Evolutionary conservation across 2,888 invertebrate genomes (phyloP).

Genomic region (Shargacucullia verbasci): DNA sequence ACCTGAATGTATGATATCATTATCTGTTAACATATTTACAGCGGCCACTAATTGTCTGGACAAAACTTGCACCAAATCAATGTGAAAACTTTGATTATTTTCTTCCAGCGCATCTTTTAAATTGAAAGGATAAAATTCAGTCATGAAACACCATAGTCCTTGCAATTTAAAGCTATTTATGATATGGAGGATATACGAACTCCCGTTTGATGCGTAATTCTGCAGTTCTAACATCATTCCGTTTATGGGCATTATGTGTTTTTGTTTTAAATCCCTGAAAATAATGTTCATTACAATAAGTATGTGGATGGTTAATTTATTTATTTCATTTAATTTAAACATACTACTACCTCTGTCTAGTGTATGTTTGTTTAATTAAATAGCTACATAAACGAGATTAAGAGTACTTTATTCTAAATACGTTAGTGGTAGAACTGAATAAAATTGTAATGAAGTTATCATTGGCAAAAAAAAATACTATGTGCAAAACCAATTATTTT

Average conservation of each 20-base stretch:
- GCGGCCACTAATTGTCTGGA: constrained; percentile 72
- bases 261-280: constrained; percentile 10
- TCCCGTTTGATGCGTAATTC: constrained; percentile 55
- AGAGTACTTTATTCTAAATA: too few species aligned
- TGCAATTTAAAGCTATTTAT: constrained; percentile 57
- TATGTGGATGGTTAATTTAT: too few species aligned
- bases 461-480: too few species aligned
- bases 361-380: too few species aligned
- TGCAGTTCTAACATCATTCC: constrained; percentile 62
- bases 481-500: too few species aligned
- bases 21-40: constrained; percentile 64
- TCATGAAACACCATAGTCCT: constrained; percentile 65
- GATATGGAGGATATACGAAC: constrained; percentile 58
- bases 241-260: constrained; percentile 34
- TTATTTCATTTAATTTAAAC: too few species aligned
- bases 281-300: too few species aligned
- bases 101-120: constrained; percentile 59
- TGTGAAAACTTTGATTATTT: constrained; percentile 59
- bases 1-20: constrained; percentile 75
- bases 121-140: constrained; percentile 73
- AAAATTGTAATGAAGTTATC: too few species aligned
- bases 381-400: too few species aligned
- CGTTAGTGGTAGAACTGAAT: too few species aligned
- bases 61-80: constrained; percentile 66
- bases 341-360: too few species aligned